Base-by-base conservation (phyloP, 2,113 vertebrate species). In the Irena cyanogastra region DNA sequence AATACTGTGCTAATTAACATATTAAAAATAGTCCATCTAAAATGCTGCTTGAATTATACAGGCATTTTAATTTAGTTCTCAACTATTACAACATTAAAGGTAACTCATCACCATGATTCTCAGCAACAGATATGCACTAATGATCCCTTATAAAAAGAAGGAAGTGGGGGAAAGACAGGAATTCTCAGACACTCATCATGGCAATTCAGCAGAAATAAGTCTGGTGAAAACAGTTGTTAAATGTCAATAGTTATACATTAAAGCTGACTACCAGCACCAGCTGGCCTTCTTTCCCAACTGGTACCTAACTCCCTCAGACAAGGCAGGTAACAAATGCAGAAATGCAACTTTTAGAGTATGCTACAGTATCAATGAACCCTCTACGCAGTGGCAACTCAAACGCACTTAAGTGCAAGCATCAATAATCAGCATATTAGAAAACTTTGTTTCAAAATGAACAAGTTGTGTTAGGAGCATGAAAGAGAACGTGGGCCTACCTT, bases 11-110 rank as follows among this genome's bases (percentile, higher is more conserved):
- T 80, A 65, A 90, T 84, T 71, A 92, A 69, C 72, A 71, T 37
- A 24, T 77, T 93, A 60, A 91, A 90, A 95, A 84, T 10, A 90
- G 53, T 53, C 77, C 15, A 20, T 44, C 79, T 74, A 83, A 79
- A 93, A 65, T 4, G 13, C 56, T 71, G 70, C 66, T 89, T 93
- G 92, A 96, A 89, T 95, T 84, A 95, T 41, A 28, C 64, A 92
- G 88, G 92, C 93, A 96, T 92, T 95, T 76, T 77, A 84, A 79
- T 37, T 37, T 85, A 56, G 57, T 81, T 42, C 57, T 87, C 89
- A 83, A 57, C 37, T 45, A 83, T 83, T 88, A 47, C 13, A 60
- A 17, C 12, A 33, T 28, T 30, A 70, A 87, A 71, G 54, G 24
- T 39, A 90, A 59, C 26, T 39, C 41, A 63, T 24, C 33, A 22